Evolutionary conservation across 2,888 invertebrate species (phyloP).

Genomic region (Boloria selene): DNA sequence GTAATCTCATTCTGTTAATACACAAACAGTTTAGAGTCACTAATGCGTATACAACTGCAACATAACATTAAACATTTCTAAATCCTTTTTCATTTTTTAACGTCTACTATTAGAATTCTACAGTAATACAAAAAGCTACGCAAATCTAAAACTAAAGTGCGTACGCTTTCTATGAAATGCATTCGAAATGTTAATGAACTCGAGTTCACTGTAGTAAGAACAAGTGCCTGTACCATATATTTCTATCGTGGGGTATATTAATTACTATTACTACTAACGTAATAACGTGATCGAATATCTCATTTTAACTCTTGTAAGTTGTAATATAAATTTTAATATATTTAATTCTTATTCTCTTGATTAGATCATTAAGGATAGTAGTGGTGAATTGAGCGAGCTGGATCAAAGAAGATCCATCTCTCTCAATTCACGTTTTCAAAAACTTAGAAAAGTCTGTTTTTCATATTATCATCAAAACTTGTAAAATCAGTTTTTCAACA

Average conservation of each 20-base stretch:
- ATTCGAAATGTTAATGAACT: slow-evolving; percentile 1
- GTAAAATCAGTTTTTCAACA: too few relatives aligned
- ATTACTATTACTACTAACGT: background rate
- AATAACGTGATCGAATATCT: background rate
- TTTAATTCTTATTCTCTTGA: background rate
- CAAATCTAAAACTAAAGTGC: background rate
- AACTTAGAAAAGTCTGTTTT: too few relatives aligned
- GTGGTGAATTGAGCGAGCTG: too few relatives aligned
- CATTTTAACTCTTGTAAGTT: too few relatives aligned
- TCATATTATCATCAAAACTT: too few relatives aligned
- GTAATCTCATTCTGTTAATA: too few relatives aligned
- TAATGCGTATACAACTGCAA: too few relatives aligned
- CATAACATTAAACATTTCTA: too few relatives aligned
- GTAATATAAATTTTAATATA: background rate
- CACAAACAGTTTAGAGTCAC: too few relatives aligned
- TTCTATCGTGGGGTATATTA: background rate
- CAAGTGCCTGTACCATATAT: background rate
- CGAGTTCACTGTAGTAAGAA: slow-evolving; percentile 4
- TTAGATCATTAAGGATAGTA: too few relatives aligned
- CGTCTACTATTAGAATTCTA: background rate
- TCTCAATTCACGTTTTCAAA: too few relatives aligned
- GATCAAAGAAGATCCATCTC: too few relatives aligned
- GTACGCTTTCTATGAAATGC: background rate
- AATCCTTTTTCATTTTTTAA: background rate
- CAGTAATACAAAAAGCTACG: background rate